Percentiles rank a stretch among this genome's conserved stretches.
phyloP scores from a whole-genome alignment of 2,113 vertebrate species.

The Australoheros scitulus region DNA sequence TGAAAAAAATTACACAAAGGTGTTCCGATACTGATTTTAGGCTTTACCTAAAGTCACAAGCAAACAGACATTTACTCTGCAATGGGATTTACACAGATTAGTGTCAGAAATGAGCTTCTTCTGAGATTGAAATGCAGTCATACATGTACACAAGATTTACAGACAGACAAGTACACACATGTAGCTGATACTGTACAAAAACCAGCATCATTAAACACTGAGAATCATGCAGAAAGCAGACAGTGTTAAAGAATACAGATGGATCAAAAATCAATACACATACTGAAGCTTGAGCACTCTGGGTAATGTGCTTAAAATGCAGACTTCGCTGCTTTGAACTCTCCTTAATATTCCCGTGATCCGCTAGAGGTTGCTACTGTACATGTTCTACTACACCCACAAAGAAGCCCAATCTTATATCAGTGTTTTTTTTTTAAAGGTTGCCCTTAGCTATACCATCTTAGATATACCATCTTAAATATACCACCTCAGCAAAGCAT shows the following conservation, averaged over 20 bases:
- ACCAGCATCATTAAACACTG: slow-evolving; percentile 61
- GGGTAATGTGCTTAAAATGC: slow-evolving; percentile 69
- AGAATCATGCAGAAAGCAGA: slow-evolving; percentile 74
- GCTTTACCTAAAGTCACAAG: slow-evolving; percentile 38
- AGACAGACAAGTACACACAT: slow-evolving; percentile 68
- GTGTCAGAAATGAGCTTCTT: slow-evolving; percentile 44
- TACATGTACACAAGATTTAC: slow-evolving; percentile 58
- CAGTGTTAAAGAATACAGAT: slow-evolving; percentile 72
- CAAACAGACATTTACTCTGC: slow-evolving; percentile 45
- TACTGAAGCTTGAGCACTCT: slow-evolving; percentile 66
- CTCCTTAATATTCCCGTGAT: slow-evolving; percentile 49
- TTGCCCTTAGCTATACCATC: neutral
- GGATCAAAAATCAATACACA: slow-evolving; percentile 74
- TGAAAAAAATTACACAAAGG: slow-evolving; percentile 25
- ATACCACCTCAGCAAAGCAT: neutral
- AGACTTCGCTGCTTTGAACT: slow-evolving; percentile 59
- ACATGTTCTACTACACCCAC: slow-evolving; percentile 45
- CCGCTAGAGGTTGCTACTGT: slow-evolving; percentile 56
- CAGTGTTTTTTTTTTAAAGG: neutral
- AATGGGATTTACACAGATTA: slow-evolving; percentile 59
- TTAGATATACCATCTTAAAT: neutral
- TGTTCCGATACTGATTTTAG: slow-evolving; percentile 7
- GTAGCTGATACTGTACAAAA: slow-evolving; percentile 61
- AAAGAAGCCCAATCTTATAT: neutral
- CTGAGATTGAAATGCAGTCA: slow-evolving; percentile 58